Evolutionary conservation across 2,888 invertebrate species (phyloP).

Genomic region (Gonocerus acuteangulatus): DNA sequence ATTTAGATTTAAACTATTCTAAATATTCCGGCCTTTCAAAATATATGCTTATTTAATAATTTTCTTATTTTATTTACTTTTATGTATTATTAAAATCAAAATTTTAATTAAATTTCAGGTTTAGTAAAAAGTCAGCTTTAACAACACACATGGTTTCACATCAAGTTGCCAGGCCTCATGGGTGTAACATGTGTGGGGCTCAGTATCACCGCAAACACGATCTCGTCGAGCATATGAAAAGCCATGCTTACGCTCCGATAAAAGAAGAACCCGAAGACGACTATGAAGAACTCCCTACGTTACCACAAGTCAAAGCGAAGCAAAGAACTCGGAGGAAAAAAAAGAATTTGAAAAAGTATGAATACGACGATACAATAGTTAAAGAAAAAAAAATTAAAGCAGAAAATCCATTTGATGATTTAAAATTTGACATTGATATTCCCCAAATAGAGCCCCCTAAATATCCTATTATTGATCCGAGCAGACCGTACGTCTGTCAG

Average conservation of each 20-base stretch:
- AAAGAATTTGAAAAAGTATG: slow-evolving; percentile 7
- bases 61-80: no score
- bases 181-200: slow-evolving; percentile 71
- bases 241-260: slow-evolving; percentile 41
- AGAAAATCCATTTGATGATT: background rate
- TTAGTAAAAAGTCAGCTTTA: slow-evolving; percentile 72
- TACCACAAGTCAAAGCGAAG: slow-evolving; percentile 19
- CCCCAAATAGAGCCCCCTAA: slow-evolving; percentile 16
- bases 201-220: slow-evolving; percentile 71
- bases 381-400: slow-evolving; percentile 25
- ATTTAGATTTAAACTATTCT: no score
- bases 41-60: no score
- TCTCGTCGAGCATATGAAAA: slow-evolving; percentile 72
- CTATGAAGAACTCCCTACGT: slow-evolving; percentile 30
- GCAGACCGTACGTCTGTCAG: slow-evolving; percentile 63
- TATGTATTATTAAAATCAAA: no score
- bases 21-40: no score
- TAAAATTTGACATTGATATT: slow-evolving; percentile 1
- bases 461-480: slow-evolving; percentile 35
- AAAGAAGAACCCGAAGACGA: slow-evolving; percentile 33
- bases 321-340: slow-evolving; percentile 20
- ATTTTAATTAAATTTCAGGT: no score
- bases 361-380: slow-evolving; percentile 5
- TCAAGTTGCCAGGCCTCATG: slow-evolving; percentile 73
- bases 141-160: slow-evolving; percentile 78